phyloP scores from a whole-genome alignment of 2,113 vertebrate genomes.

The Pao palembangensis region DNA sequence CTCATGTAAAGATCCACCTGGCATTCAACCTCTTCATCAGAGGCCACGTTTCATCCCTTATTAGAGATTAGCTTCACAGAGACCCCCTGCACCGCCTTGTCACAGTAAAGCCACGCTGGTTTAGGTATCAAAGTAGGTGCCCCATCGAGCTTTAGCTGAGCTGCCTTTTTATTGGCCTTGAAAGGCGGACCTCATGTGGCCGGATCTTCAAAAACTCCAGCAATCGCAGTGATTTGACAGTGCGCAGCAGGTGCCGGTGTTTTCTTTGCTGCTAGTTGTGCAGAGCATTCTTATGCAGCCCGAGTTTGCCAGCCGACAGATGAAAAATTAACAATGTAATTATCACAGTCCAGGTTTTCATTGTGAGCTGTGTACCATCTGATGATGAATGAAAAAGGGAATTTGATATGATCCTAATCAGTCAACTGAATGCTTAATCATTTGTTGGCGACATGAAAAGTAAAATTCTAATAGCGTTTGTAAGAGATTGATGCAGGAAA shows the following conservation, averaged over 20 bases:
- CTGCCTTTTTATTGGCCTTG: constrained; percentile 56
- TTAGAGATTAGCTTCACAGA: constrained; percentile 75
- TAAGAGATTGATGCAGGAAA: too few species aligned
- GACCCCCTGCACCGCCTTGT: constrained; percentile 68
- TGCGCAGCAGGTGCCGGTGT: constrained; percentile 57
- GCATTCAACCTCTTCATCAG: constrained; percentile 47
- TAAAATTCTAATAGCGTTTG: too few species aligned
- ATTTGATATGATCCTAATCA: constrained; percentile 51
- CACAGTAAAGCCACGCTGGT: constrained; percentile 67
- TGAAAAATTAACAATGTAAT: constrained; percentile 71
- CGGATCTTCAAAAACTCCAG: constrained; percentile 65
- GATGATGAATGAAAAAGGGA: constrained; percentile 55
- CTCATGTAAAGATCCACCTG: constrained; percentile 55
- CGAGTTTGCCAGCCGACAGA: constrained; percentile 56
- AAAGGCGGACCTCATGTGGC: constrained; percentile 61
- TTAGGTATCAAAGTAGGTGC: constrained; percentile 71
- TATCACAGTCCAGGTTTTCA: constrained; percentile 35
- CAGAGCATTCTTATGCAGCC: constrained; percentile 49
- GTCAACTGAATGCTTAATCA: constrained; percentile 17
- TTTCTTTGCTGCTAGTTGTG: constrained; percentile 51
- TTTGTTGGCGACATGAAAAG: constrained; percentile 21
- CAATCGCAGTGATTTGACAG: constrained; percentile 68
- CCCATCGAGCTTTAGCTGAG: constrained; percentile 64
- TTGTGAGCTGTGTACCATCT: constrained; percentile 29
- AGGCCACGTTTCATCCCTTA: constrained; percentile 59